Base-by-base conservation (phyloP, 2,797 vertebrate species). In the Rousettus madagascariensis region DNA sequence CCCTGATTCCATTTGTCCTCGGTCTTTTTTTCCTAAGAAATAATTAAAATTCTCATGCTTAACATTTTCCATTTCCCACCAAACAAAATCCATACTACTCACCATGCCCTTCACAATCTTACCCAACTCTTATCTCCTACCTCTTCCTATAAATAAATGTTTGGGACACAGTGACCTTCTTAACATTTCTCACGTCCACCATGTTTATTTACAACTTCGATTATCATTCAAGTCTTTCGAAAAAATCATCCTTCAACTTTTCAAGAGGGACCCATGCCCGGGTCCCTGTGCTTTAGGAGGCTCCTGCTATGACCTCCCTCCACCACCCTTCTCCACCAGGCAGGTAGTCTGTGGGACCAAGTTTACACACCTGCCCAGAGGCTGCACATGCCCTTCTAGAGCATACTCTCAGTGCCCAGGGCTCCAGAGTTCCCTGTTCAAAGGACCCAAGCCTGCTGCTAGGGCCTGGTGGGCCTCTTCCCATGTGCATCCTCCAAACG, bases 401-500 rank as follows among this genome's bases (percentile, higher is more conserved):
- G 24, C 69, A 19, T 8, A 17, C 8, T 19, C 5, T 2, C 2
- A 6, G 7, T 17, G 51, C 33, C 5, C 41, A 17, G 51, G 38
- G 24, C 69, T 91, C 59, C 19, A 41, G 59, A 46, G 11, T 36
- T 30, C 26, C 49, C 41, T 17, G 4, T 36, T 19, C 33, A 4
- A 82, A 55, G 38, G 20, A 36, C 65, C 36, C 46, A 43, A 19
- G 13, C 12, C 59, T 41, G 49, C 17, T 63, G 22, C 53, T 28
- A 38, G 13, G 19, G 36, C 24, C 22, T 4, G 11, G 12, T 4
- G 2, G 17, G 28, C 68, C 68, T 95, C 74, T 89, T 89, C 65
- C 38, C 86, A 30, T 0, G 7, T 61, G 36, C 15, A 46, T 55
- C 85, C 95, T 96, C 63, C 91, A 95, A 95, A 90, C 85, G 93